These are phyloP conservation scores for Tiphia femorata DNA, from an alignment of 2,888 invertebrate species.

Conservation along the genomic window DNA sequence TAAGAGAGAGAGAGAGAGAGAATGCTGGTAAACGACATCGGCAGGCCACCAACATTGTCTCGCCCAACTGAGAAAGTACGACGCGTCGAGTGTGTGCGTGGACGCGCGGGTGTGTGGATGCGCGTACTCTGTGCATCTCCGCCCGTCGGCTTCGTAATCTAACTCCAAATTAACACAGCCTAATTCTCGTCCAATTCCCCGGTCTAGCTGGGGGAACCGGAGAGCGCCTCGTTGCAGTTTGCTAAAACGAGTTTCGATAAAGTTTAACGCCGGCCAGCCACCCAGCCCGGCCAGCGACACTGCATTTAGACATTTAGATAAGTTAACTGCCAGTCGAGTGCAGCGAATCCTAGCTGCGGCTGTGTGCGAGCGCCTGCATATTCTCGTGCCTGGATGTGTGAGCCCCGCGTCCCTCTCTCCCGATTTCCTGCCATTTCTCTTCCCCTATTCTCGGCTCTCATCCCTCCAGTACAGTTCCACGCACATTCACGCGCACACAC, in stretches of 20 bases:
- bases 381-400: background rate
- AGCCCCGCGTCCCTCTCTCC: too few species aligned
- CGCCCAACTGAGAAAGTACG: too few species aligned
- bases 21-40: too few species aligned
- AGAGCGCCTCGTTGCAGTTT: constrained; percentile 36
- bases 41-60: too few species aligned
- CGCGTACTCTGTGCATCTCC: constrained; percentile 12
- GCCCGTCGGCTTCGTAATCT: constrained; percentile 42
- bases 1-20: too few species aligned
- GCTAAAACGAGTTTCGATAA: constrained; percentile 60
- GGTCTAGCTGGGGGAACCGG: constrained; percentile 25
- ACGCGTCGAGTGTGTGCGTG: too few species aligned
- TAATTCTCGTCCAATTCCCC: constrained; percentile 59
- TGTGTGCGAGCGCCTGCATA: constrained; percentile 14
- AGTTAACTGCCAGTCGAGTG: constrained; percentile 42
- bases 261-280: constrained; percentile 53
- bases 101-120: background rate
- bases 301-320: constrained; percentile 51
- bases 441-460: constrained; percentile 2
- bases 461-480: too few species aligned
- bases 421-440: background rate
- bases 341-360: too few species aligned
- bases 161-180: constrained; percentile 52
- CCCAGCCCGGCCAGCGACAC: constrained; percentile 19
- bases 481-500: too few species aligned